Percentiles rank a stretch among this genome's conserved stretches.
Conservation (phyloP, 2,888 invertebrate genomes). For the Mystacides longicornis region DNA sequence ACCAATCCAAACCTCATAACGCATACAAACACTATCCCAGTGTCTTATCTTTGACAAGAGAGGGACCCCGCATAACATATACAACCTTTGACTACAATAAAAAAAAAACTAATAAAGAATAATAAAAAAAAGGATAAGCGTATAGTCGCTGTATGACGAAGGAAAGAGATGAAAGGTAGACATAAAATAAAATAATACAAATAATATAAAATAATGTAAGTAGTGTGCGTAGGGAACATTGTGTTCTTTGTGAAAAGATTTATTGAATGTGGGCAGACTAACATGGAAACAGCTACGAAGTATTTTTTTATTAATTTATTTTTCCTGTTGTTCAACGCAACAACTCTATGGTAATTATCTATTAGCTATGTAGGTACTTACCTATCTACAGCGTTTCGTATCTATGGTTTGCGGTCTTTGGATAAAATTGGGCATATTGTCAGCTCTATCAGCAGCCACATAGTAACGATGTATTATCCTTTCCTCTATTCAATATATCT, state of each 20-base stretch:
- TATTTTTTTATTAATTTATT: constrained; percentile 2
- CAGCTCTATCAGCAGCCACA: no score
- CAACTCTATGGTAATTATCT: background rate
- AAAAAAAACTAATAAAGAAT: background rate
- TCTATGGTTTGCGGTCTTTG: no score
- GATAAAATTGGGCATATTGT: no score
- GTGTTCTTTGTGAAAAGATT: constrained; percentile 13
- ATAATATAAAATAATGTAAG: background rate
- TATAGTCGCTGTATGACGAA: no score
- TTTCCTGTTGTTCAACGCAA: background rate
- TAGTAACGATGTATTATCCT: no score
- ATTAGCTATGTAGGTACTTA: no score
- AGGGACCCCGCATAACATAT: constrained; percentile 5
- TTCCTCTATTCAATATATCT: no score
- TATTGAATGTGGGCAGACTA: constrained; percentile 5
- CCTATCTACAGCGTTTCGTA: no score
- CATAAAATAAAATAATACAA: background rate
- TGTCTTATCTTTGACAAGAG: constrained; percentile 23
- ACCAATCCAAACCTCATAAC: constrained; percentile 25
- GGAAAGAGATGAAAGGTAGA: background rate
- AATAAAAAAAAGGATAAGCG: background rate
- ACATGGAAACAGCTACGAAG: background rate
- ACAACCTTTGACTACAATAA: background rate
- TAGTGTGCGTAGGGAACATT: constrained; percentile 3
- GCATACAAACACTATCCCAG: constrained; percentile 8